phyloP scores from a whole-genome alignment of 2,888 invertebrate species.

The Caenorhabditis sinica region DNA sequence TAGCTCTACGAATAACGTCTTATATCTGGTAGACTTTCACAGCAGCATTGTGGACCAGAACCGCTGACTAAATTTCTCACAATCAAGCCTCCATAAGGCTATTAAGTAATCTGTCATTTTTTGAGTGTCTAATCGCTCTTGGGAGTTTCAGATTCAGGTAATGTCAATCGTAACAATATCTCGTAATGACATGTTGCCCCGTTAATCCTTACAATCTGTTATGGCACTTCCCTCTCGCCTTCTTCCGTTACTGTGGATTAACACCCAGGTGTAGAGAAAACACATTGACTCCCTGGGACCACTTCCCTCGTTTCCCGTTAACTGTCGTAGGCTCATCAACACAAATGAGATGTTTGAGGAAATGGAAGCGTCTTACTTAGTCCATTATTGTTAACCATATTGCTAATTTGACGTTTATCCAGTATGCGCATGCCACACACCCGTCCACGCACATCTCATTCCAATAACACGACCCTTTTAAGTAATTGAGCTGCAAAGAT shows the following conservation, averaged over 20 bases:
- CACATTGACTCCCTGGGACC: not conserved
- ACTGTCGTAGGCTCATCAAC: constrained; percentile 31
- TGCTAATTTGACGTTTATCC: constrained; percentile 72
- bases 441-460: constrained; percentile 57
- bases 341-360: constrained; percentile 53
- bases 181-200: constrained; percentile 21
- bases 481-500: constrained; percentile 67
- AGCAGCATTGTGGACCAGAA: too few species aligned
- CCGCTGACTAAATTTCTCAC: not conserved
- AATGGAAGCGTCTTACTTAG: constrained; percentile 39
- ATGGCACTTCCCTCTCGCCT: constrained; percentile 7
- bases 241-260: constrained; percentile 51
- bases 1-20: too few species aligned
- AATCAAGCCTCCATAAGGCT: not conserved
- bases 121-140: not conserved
- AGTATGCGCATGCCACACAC: constrained; percentile 62
- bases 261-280: constrained; percentile 28
- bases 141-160: constrained; percentile 7
- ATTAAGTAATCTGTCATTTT: not conserved
- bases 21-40: too few species aligned
- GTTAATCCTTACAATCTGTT: constrained; percentile 52
- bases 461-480: constrained; percentile 65
- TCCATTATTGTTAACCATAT: constrained; percentile 71
- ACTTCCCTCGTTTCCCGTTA: not conserved
- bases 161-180: constrained; percentile 40